Conservation (phyloP, 2,113 vertebrate genomes). For the Trogon melanurus region DNA sequence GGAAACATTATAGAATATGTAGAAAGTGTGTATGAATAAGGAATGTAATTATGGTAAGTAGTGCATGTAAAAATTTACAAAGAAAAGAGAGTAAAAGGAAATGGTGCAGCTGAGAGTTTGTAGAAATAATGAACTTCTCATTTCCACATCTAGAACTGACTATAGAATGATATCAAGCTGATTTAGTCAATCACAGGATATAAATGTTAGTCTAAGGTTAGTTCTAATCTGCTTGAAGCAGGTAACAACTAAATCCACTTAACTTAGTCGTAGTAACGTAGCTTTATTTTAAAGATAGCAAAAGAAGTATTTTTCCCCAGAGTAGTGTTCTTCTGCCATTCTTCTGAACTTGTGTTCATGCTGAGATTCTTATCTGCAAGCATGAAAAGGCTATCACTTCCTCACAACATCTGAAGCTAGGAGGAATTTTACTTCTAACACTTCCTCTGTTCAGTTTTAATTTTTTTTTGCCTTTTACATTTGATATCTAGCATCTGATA, state of each 20-base stretch:
- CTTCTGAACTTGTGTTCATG: neutral
- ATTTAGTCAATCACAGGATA: neutral
- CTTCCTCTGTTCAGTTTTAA: neutral
- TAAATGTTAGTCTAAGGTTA: neutral
- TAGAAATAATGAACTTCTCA: neutral
- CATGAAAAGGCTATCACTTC: neutral
- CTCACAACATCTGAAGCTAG: neutral
- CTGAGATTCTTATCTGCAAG: neutral
- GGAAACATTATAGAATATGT: accelerated
- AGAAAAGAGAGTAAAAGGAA: neutral
- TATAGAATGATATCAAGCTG: neutral
- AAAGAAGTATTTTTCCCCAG: neutral
- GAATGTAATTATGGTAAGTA: neutral
- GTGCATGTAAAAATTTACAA: neutral
- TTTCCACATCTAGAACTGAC: neutral
- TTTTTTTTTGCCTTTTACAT: neutral
- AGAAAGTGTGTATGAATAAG: neutral
- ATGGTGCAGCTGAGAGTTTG: neutral
- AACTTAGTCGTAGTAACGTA: neutral
- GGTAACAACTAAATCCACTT: neutral
- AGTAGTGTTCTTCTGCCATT: neutral
- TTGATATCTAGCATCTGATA: neutral
- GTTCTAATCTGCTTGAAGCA: neutral
- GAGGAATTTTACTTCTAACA: neutral
- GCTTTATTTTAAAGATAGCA: neutral